Conservation (phyloP, 2,797 vertebrate species). For the Rhynchonycteris naso region DNA sequence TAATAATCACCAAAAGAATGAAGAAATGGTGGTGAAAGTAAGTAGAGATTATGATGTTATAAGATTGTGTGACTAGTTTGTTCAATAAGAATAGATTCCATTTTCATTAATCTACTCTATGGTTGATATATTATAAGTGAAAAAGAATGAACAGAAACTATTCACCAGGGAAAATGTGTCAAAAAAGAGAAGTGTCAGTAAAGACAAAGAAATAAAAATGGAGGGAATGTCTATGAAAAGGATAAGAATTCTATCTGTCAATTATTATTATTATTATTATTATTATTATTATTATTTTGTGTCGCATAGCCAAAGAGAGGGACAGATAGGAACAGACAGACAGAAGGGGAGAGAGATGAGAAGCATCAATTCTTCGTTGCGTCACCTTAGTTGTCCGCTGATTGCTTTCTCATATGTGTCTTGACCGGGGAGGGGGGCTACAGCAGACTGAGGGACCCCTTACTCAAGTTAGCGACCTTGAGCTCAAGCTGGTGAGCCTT, state of each 20-base stretch:
- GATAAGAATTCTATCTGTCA: background rate
- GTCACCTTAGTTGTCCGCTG: too few relatives aligned
- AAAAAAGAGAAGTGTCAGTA: background rate
- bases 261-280: background rate
- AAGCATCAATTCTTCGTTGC: too few relatives aligned
- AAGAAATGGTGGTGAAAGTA: background rate
- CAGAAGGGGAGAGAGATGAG: too few relatives aligned
- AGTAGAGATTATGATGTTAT: background rate
- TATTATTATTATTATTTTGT: too few relatives aligned
- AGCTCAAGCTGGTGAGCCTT: too few relatives aligned
- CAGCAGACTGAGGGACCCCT: too few relatives aligned
- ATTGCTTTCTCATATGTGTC: too few relatives aligned
- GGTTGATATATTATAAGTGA: background rate
- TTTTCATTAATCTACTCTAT: background rate
- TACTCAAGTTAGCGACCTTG: too few relatives aligned
- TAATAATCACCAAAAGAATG: background rate
- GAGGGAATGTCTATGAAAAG: background rate
- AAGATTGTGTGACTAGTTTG: background rate
- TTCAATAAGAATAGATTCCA: background rate
- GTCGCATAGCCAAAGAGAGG: too few relatives aligned
- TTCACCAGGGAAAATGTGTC: background rate
- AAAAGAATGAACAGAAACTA: background rate
- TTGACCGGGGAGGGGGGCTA: too few relatives aligned
- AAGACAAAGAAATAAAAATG: background rate
- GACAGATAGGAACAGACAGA: too few relatives aligned